Conservation (phyloP, 1,140 invertebrate genomes). For the Rhagoletis zephyria region DNA sequence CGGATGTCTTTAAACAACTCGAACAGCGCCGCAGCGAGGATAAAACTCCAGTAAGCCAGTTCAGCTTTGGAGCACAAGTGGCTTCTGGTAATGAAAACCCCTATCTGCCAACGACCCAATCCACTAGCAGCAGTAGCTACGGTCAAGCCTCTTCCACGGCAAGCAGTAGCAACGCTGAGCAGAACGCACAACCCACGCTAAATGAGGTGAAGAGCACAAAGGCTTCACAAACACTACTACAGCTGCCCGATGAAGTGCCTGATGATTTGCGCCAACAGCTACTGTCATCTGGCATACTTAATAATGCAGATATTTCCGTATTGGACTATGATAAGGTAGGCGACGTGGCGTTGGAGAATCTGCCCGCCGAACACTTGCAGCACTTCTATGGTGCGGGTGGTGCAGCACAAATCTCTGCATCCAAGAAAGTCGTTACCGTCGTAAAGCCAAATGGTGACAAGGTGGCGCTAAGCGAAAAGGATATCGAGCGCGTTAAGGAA, state of each 20-base stretch:
- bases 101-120: neutral
- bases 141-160: constrained; percentile 4
- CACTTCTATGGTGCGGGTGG: constrained; percentile 87
- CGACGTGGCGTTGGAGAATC: constrained; percentile 86
- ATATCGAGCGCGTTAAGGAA: constrained; percentile 75
- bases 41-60: constrained; percentile 29
- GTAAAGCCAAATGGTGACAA: constrained; percentile 78
- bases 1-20: constrained; percentile 70
- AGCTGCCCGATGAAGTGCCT: constrained; percentile 88
- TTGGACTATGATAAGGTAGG: constrained; percentile 90
- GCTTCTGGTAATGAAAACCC: constrained; percentile 8
- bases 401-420: constrained; percentile 79
- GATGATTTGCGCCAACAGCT: constrained; percentile 87
- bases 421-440: constrained; percentile 79
- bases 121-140: neutral
- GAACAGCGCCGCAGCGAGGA: constrained; percentile 65
- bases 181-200: constrained; percentile 39
- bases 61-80: constrained; percentile 59
- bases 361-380: constrained; percentile 88
- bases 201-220: constrained; percentile 69
- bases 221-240: constrained; percentile 74
- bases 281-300: constrained; percentile 86
- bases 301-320: constrained; percentile 89
- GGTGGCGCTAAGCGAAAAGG: constrained; percentile 74
- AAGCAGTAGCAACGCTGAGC: constrained; percentile 49